Evolutionary conservation across 2,797 vertebrate species (phyloP).

Genomic region (Enteromius unitaeniatus): DNA sequence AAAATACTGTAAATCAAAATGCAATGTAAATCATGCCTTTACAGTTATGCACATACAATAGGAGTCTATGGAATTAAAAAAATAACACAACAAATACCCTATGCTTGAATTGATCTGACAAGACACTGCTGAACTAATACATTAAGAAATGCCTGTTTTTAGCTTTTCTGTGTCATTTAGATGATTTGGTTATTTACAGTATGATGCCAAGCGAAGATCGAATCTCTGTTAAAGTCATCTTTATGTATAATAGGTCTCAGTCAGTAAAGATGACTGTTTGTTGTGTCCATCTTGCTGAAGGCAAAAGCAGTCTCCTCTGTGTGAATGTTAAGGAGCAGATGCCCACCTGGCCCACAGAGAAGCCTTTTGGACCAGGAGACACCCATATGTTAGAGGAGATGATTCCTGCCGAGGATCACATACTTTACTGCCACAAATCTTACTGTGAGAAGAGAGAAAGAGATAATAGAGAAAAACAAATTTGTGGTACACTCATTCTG

Average conservation of each 20-base stretch:
- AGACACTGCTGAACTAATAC: neutral
- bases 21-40: neutral
- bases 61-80: neutral
- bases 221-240: constrained; percentile 15
- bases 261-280: constrained; percentile 70
- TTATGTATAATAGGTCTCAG: constrained; percentile 51
- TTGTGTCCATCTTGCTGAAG: constrained; percentile 69
- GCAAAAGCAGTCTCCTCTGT: constrained; percentile 82
- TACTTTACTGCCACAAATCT: constrained; percentile 68
- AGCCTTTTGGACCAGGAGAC: constrained; percentile 78
- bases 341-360: constrained; percentile 90
- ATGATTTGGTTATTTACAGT: neutral
- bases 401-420: constrained; percentile 73
- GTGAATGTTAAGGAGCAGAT: constrained; percentile 89
- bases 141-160: neutral
- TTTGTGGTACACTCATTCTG: neutral
- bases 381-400: constrained; percentile 78
- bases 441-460: constrained; percentile 24
- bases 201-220: neutral
- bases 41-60: neutral
- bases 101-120: neutral
- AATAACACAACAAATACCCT: neutral
- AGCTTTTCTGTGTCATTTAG: neutral
- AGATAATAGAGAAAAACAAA: neutral
- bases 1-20: neutral